Evolutionary conservation across 2,113 vertebrate genomes (phyloP).

Genomic region (Bambusicola thoracicus): DNA sequence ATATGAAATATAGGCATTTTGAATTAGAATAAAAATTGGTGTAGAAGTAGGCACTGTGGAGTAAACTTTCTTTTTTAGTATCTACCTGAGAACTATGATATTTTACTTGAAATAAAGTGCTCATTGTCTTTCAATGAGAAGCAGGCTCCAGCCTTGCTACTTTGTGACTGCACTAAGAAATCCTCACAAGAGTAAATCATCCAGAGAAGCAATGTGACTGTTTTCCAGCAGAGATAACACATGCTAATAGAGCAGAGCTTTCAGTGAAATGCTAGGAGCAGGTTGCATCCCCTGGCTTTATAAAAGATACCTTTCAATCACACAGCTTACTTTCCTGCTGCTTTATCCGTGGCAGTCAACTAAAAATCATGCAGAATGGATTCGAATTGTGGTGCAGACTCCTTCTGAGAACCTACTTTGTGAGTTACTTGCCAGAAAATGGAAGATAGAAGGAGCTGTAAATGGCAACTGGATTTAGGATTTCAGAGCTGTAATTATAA

Average conservation of each 20-base stretch:
- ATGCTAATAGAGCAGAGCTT: not conserved
- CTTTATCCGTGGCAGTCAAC: not conserved
- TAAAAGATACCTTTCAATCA: constrained; percentile 9
- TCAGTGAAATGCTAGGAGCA: not conserved
- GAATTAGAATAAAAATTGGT: not conserved
- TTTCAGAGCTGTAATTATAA: not conserved
- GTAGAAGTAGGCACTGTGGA: not conserved
- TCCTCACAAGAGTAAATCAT: not conserved
- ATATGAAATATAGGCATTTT: not conserved
- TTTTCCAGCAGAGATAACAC: constrained; percentile 42
- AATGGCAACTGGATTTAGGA: not conserved
- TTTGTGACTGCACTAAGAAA: not conserved
- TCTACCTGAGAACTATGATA: not conserved
- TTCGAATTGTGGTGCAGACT: not conserved
- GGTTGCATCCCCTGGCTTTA: not conserved
- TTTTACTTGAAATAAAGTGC: not conserved
- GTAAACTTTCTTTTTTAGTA: not conserved
- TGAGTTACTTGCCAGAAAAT: not conserved
- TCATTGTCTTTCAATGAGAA: not conserved
- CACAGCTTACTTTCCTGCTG: not conserved
- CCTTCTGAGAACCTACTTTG: not conserved
- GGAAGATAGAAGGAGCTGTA: not conserved
- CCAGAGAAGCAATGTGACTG: not conserved
- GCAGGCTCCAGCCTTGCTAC: not conserved
- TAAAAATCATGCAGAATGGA: not conserved